These are phyloP conservation scores for Pristionchus japonicus DNA, from an alignment of 2,888 invertebrate species.

Conservation along the genomic window DNA sequence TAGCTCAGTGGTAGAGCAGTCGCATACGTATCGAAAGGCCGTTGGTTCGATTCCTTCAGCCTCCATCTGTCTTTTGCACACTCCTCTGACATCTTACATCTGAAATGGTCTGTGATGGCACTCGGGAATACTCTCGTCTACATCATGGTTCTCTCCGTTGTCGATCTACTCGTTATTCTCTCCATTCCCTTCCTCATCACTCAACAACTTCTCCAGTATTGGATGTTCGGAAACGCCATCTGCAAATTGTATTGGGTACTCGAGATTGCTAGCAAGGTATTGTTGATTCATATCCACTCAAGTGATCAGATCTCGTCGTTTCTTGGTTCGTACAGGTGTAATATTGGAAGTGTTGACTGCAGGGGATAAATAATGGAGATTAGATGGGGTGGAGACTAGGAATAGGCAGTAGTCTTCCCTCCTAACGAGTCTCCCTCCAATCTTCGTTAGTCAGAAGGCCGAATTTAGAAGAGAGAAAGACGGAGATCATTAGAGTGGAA, in stretches of 20 bases:
- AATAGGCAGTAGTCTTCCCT: not conserved
- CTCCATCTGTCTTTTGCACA: too few species aligned
- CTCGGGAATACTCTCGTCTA: constrained; percentile 66
- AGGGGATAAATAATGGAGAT: not conserved
- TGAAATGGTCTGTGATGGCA: constrained; percentile 64
- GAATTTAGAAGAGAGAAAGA: not conserved
- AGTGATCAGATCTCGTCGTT: constrained; percentile 37
- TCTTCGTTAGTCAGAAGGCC: not conserved
- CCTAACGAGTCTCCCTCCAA: constrained; percentile 10
- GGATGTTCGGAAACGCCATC: constrained; percentile 62
- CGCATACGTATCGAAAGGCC: too few species aligned
- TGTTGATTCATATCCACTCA: too few species aligned
- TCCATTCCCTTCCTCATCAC: constrained; percentile 61
- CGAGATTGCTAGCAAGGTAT: constrained; percentile 64
- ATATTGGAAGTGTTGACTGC: constrained; percentile 46
- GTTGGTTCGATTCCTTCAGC: too few species aligned
- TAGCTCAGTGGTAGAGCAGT: too few species aligned
- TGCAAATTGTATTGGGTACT: constrained; percentile 64
- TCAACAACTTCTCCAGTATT: constrained; percentile 56
- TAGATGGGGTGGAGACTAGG: not conserved
- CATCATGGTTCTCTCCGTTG: constrained; percentile 60
- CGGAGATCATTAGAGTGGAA: not conserved
- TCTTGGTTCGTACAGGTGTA: too few species aligned
- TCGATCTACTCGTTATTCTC: constrained; percentile 62
- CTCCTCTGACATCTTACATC: too few species aligned